These are phyloP conservation scores for Tetrapedia diversipes DNA, from an alignment of 2,888 invertebrate genomes.

Conservation along the genomic window DNA sequence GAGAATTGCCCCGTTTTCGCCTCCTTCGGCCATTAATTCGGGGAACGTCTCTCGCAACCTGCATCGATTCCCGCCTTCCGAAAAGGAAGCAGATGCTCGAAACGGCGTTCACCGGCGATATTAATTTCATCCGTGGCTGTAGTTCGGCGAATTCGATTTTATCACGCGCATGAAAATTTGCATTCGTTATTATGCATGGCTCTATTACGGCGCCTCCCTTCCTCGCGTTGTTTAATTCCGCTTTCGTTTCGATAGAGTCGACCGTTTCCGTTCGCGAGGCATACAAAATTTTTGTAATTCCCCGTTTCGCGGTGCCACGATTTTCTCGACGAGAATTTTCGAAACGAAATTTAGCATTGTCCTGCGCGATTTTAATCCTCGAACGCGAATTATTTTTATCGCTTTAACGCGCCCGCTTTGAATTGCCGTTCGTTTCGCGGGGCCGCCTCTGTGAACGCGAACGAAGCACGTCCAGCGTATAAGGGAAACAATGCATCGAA, in stretches of 20 bases:
- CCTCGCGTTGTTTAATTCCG: neutral
- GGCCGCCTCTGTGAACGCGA: no score
- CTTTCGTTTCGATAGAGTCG: neutral
- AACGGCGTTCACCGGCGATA: slow-evolving; percentile 20
- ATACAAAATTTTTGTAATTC: no score
- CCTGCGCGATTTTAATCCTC: no score
- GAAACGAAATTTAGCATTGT: no score
- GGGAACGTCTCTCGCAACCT: slow-evolving; percentile 28
- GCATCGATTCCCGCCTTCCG: slow-evolving; percentile 23
- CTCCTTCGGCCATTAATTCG: slow-evolving; percentile 39
- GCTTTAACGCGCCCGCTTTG: no score
- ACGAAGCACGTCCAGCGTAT: no score
- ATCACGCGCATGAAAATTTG: slow-evolving; percentile 21
- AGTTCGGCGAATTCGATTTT: slow-evolving; percentile 35
- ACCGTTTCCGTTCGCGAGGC: neutral
- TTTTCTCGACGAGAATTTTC: no score
- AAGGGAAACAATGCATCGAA: no score
- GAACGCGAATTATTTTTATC: no score
- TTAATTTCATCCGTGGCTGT: slow-evolving; percentile 35
- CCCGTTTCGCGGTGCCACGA: neutral
- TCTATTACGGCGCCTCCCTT: neutral
- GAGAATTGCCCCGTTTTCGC: slow-evolving; percentile 19
- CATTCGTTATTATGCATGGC: slow-evolving; percentile 11
- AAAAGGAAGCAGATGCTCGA: slow-evolving; percentile 37
- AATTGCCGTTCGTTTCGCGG: no score